Evolutionary conservation across 1,140 invertebrate species (phyloP).

Genomic region (Cydia splendana): DNA sequence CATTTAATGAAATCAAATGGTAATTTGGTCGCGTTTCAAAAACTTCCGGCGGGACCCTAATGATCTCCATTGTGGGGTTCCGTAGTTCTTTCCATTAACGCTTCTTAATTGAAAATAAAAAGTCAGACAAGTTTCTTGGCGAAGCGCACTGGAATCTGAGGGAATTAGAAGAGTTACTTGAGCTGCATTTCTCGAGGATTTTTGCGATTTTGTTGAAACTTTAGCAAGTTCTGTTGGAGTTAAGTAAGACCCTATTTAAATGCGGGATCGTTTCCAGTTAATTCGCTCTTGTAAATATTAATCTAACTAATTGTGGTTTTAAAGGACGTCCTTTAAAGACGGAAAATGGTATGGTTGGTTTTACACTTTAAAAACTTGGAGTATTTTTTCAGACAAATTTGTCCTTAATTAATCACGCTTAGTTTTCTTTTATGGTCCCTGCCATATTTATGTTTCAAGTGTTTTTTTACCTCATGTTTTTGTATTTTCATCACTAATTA

Average conservation of each 20-base stretch:
- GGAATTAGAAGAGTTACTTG: constrained; percentile 20
- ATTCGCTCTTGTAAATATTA: background rate
- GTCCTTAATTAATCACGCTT: too few species aligned
- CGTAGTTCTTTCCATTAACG: constrained; percentile 53
- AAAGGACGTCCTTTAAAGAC: background rate
- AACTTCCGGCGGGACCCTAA: constrained; percentile 48
- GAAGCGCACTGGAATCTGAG: constrained; percentile 42
- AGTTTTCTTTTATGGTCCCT: too few species aligned
- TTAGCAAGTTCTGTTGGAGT: background rate
- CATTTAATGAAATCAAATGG: constrained; percentile 50
- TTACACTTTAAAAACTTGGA: too few species aligned
- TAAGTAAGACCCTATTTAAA: background rate
- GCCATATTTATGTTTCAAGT: too few species aligned
- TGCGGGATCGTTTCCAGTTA: constrained; percentile 3
- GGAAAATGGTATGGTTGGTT: too few species aligned
- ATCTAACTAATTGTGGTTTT: background rate
- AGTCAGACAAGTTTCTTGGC: constrained; percentile 43
- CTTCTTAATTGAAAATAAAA: constrained; percentile 53
- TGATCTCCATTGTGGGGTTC: constrained; percentile 48
- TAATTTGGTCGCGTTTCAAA: constrained; percentile 53
- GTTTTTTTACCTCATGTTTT: too few species aligned
- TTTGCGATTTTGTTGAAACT: background rate
- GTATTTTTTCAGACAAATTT: too few species aligned
- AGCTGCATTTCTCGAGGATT: constrained; percentile 6
- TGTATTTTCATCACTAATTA: too few species aligned